Base-by-base conservation (phyloP, 1,140 invertebrate species). In the Teleopsis dalmanni region DNA sequence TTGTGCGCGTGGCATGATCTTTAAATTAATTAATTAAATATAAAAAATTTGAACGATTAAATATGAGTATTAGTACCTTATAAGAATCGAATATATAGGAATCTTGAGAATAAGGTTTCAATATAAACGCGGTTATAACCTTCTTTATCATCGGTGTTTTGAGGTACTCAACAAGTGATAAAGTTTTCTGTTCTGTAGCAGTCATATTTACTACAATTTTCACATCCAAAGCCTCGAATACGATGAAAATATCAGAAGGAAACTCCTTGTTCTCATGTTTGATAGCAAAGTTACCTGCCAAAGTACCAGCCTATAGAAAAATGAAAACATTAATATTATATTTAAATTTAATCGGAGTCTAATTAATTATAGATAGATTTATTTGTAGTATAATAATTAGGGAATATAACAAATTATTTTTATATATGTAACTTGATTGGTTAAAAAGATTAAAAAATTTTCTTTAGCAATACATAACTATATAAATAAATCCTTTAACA, bases 221-320 rank as follows among this genome's bases (percentile, higher is more conserved):
- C 1, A 80, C 83, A 55, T 79, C 77, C 36, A 81, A 76, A 1
- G 82, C 80, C 70, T 83, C 82, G 16, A 90, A 71, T 6, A 86
- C 74, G 18, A 87, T 61, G 58, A 86, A 90, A 3, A 90, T 60
- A 63, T 90, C 86, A 0, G 87, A 91, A 2, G 81, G 81, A 60
- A 89, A 90, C 40, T 84, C 78, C 0, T 70, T 73, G 50, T 84
- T 74, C 7, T 69, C 56, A 54, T 88, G 78, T 70, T 90, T 91
- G 48, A 88, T 77, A 74, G 82, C 82, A 22, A 91, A 70, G 58
- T 91, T 91, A 26, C 88, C 88, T 16, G 84, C 87, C 50, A 89
- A 62, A 8, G 81, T 83, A 42, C 81, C 85, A 47, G 83, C 61
- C 65, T 69, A 29, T 33, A 46, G 36, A 22, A n/a, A 21, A 5